Evolutionary conservation across 2,113 vertebrate species (phyloP), one percentile per base, ranked within the genome.

Genomic region (Bostrychus sinensis): DNA sequence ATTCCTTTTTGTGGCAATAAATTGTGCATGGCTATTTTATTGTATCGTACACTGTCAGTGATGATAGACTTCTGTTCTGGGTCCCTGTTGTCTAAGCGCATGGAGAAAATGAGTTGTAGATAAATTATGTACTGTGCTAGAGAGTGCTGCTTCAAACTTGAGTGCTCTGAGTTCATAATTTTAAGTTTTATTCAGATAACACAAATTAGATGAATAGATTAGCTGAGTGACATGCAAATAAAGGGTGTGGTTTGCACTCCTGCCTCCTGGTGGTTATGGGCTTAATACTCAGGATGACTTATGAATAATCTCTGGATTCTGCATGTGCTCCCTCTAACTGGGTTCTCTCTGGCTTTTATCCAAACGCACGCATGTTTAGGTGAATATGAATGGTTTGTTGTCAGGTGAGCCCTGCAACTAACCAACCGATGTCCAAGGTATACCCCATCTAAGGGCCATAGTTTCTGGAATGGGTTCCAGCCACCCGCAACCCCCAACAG

Each of bases 21-120:
- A 70, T 70, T 51, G 62, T 71, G 48, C 50, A 65, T 48, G 38
- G 72, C 76, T 66, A 56, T 68, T 70, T 72, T 50, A 70, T 72
- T 79, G 41, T 72, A 53, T 38, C 26, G 28, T 45, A 66, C 30
- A 34, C n/a, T 32, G 62, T 72, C 69, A 70, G 46, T 70, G 54
- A 45, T 38, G 56, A 64, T 42, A 63, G 59, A 77, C 65, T 59
- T 67, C 78, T 80, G 66, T 78, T 71, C 73, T 65, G 62, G 53
- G 34, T 56, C 25, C 20, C 54, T 2, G 48, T 77, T 73, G 69
- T 79, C 74, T 63, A 66, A 72, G 78, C 60, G 71, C 73, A 66
- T 75, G 34, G 30, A 60, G 64, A 78, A 71, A 82, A 79, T 65
- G 53, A 81, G 41, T 60, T 41, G 6, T 25, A 64, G 74, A 78